Base-by-base conservation (phyloP, 2,888 invertebrate genomes). In the Drosophila siamana region DNA sequence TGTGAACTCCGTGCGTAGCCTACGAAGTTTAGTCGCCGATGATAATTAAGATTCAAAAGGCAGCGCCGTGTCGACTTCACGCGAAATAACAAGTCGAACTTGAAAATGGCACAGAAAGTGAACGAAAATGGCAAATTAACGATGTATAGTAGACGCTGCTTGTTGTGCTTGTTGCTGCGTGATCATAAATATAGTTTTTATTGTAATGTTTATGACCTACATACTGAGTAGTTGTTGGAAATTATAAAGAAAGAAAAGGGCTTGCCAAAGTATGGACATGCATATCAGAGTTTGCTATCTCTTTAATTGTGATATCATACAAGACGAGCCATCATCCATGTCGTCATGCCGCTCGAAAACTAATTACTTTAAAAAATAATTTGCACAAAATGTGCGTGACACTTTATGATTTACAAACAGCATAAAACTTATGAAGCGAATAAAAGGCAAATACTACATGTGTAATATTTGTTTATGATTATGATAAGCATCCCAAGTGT, bases 331-430 rank as follows among this genome's bases (percentile, higher is more conserved):
- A 64, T 74, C 11, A 30, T 33, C 33, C 33, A n/a, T 33, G 66
- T 46, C 33, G 66, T 56, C 69, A 70, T 65, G 50, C 30, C 33
- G 28, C 19, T 19, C n/a, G 46, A 66, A 72, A 83, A 62, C 69
- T 80, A 86, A 83, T 80, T 83, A 83, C 64, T 69, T 62, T 30
- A 80, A 78, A 44, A 57, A 47, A 52, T 36, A 66, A 61, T 57
- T 54, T 68, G 66, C 63, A 22, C 41, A 74, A 67, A 61, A 68
- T 51, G 64, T 69, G 84, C 76, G 76, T 83, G 82, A 64, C 54
- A 46, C 26, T 24, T 50, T 59, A 67, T 70, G 50, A 66, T 78
- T 82, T 64, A 50, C 54, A 71, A 71, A 28, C 43, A 60, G 62
- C 65, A 69, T 62, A 38, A 54, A 54, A 43, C 54, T 43, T 43